Conservation (phyloP, 2,797 vertebrate species). For the Nothura maculosa region DNA sequence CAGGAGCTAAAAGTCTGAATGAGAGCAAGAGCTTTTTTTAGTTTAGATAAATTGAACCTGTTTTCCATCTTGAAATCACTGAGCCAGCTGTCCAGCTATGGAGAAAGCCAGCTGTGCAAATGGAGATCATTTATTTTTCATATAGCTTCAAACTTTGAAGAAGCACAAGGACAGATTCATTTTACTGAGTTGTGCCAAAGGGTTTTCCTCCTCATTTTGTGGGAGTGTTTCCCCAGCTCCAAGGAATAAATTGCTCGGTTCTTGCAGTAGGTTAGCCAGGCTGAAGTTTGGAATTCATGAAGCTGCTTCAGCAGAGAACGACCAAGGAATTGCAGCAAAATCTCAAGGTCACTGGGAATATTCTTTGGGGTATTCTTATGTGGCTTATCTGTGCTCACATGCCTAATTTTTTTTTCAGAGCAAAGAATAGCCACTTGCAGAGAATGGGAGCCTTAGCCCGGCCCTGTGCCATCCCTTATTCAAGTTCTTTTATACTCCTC, state of each 20-base stretch:
- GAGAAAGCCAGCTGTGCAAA: background rate
- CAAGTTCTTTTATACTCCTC: slow-evolving; percentile 91
- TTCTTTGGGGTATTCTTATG: slow-evolving; percentile 84
- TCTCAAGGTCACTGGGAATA: slow-evolving; percentile 83
- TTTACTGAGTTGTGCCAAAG: slow-evolving; percentile 12
- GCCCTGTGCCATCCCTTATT: slow-evolving; percentile 91
- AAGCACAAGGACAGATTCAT: slow-evolving; percentile 24
- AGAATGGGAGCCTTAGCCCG: slow-evolving; percentile 85
- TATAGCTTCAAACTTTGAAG: background rate
- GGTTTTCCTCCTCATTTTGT: slow-evolving; percentile 55
- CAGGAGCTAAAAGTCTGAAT: slow-evolving; percentile 19
- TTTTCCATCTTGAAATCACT: slow-evolving; percentile 7
- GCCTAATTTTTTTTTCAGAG: slow-evolving; percentile 86
- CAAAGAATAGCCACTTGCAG: slow-evolving; percentile 87
- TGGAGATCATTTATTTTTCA: background rate
- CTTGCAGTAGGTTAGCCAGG: slow-evolving; percentile 62
- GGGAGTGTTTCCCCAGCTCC: slow-evolving; percentile 32
- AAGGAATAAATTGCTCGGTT: slow-evolving; percentile 58
- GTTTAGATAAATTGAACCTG: slow-evolving; percentile 21
- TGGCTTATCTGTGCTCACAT: slow-evolving; percentile 88
- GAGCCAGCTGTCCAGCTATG: background rate
- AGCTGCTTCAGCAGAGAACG: slow-evolving; percentile 64
- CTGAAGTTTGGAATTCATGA: slow-evolving; percentile 68
- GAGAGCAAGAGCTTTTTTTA: slow-evolving; percentile 19
- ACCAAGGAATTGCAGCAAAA: slow-evolving; percentile 73